Base-by-base conservation (phyloP, 1,140 invertebrate genomes). In the Drosophila sechellia region DNA sequence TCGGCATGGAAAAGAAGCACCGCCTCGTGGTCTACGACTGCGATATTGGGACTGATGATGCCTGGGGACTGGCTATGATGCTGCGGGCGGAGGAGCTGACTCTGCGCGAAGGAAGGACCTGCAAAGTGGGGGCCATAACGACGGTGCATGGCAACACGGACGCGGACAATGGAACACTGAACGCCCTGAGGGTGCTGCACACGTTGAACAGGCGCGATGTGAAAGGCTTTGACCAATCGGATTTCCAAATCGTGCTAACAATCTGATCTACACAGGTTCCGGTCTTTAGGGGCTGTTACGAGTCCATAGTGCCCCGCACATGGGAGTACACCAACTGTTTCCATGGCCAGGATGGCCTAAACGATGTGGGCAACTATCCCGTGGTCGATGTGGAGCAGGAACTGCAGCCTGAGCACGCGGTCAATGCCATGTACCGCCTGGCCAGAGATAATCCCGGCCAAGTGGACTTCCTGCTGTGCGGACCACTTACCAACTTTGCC, bases 401-500 rank as follows among this genome's bases (percentile, higher is more conserved):
- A 12, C 37, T 81, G 8, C 43, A 70, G 10, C 42, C 37, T 8
- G 54, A 83, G 54, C 70, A 86, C 68, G 89, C 78, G 0, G 80
- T 90, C 6, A 84, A 87, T 76, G 93, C 93, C 17, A 77, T 95
- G 22, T 89, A 93, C 45, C 81, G 92, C 57, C 79, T 95, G 59
- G 93, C 92, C 15, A 84, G 91, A 52, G 13, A 56, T 20, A n/a
- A 60, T 48, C 66, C 75, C 2, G 50, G 60, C 2, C 40, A 65
- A 11, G 59, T 78, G 15, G 76, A 79, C 27, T 74, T 75, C 2
- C 54, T 83, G 46, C 49, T 72, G 10, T 50, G 48, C 10, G 96
- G 94, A 3, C 96, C 96, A 1, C 91, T 97, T 35, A 97, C 96
- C 4, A 97, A 97, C 86, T 92, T 96, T 53, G 96, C 96, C 6